Evolutionary conservation across 2,888 invertebrate species (phyloP).

Genomic region (Synergus umbraculus): DNA sequence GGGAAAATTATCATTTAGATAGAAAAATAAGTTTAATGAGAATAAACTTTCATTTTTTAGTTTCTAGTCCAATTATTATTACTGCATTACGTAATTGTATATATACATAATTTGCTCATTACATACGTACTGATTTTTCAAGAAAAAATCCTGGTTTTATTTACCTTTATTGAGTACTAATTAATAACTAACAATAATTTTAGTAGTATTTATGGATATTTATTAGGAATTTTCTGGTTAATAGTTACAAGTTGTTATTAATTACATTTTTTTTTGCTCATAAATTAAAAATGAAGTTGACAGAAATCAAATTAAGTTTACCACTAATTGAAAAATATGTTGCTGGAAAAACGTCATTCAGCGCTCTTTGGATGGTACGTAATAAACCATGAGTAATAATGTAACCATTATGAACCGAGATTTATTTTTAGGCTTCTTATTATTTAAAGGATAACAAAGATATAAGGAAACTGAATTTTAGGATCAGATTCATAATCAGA

Average conservation of each 20-base stretch:
- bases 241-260: background rate
- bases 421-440: background rate
- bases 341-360: background rate
- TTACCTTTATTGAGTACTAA: background rate
- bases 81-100: background rate
- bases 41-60: conserved; percentile 1
- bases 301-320: background rate
- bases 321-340: background rate
- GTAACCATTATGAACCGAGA: background rate
- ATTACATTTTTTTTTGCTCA: background rate
- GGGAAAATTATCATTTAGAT: background rate
- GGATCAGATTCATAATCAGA: background rate
- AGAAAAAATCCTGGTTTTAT: background rate
- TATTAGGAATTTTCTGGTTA: background rate
- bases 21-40: background rate
- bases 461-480: background rate
- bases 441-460: background rate
- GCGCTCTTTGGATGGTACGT: background rate
- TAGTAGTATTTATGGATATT: background rate
- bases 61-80: background rate
- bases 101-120: background rate
- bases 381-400: background rate
- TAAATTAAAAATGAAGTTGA: background rate
- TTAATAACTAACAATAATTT: background rate
- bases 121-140: background rate